A percentile compares a stretch with the other conserved stretches of the same genome.
Evolutionary conservation across 2,888 invertebrate genomes (phyloP).

Genomic region (Ephialtes manifestator): DNA sequence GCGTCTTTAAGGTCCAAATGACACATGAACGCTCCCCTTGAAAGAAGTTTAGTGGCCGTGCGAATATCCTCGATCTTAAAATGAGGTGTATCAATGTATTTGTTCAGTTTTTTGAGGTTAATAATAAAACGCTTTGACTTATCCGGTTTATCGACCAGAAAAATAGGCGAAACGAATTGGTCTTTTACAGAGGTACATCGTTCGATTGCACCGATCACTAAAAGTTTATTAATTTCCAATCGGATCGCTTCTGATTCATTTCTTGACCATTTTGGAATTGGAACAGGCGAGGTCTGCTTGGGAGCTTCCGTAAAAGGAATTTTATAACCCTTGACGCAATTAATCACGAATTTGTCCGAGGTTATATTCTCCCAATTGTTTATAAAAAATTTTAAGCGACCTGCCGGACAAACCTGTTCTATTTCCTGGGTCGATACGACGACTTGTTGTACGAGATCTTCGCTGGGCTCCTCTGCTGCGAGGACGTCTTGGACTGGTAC

Average conservation of each 20-base stretch:
- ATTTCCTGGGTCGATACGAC: slow-evolving; percentile 8
- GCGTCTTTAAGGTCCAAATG: slow-evolving; percentile 61
- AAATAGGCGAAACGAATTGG: slow-evolving; percentile 36
- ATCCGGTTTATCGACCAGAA: not conserved
- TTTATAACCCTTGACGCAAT: slow-evolving; percentile 29
- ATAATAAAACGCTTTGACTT: slow-evolving; percentile 59
- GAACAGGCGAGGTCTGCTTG: not conserved
- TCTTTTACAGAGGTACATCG: slow-evolving; percentile 2
- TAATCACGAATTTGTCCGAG: slow-evolving; percentile 35
- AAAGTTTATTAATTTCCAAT: slow-evolving; percentile 26
- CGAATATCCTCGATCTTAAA: slow-evolving; percentile 71
- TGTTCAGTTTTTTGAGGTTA: slow-evolving; percentile 67
- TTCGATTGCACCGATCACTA: slow-evolving; percentile 26
- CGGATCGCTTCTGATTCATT: not conserved
- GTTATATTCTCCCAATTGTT: slow-evolving; percentile 40
- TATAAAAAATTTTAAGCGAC: slow-evolving; percentile 22
- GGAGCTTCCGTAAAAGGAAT: slow-evolving; percentile 24
- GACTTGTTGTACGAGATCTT: slow-evolving; percentile 1
- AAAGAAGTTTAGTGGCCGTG: slow-evolving; percentile 63
- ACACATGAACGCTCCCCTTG: slow-evolving; percentile 46
- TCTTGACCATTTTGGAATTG: slow-evolving; percentile 10
- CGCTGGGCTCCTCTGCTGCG: not conserved
- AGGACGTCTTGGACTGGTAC: not conserved
- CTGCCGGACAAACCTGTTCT: slow-evolving; percentile 38
- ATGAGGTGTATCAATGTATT: slow-evolving; percentile 46